phyloP scores from a whole-genome alignment of 2,113 vertebrate species.

The Pampusana beccarii region DNA sequence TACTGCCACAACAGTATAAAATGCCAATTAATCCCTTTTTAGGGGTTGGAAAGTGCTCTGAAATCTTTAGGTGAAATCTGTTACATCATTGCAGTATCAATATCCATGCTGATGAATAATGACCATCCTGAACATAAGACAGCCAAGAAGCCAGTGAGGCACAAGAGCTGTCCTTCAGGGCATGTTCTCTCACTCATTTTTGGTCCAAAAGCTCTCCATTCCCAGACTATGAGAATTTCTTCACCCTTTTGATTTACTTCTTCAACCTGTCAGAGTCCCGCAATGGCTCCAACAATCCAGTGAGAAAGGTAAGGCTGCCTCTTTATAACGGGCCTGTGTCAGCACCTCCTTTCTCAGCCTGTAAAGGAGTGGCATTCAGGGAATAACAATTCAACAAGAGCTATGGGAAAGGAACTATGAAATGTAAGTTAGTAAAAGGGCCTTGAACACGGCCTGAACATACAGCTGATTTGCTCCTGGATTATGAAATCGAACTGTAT shows the following conservation, averaged over 20 bases:
- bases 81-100: neutral
- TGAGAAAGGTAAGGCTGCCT: slow-evolving; percentile 6
- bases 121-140: neutral
- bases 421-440: slow-evolving; percentile 34
- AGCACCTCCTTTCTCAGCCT: slow-evolving; percentile 56
- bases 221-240: slow-evolving; percentile 53
- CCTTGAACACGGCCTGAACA: neutral
- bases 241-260: slow-evolving; percentile 44
- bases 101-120: neutral
- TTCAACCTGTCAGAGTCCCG: slow-evolving; percentile 32
- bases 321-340: slow-evolving; percentile 49
- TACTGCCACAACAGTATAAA: neutral
- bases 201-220: slow-evolving; percentile 22
- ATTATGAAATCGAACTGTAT: neutral
- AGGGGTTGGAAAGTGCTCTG: neutral
- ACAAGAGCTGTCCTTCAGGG: slow-evolving; percentile 27
- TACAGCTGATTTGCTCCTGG: neutral
- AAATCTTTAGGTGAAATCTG: neutral
- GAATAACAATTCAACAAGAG: slow-evolving; percentile 49
- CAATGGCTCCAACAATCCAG: neutral
- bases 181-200: slow-evolving; percentile 29
- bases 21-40: neutral
- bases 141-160: neutral
- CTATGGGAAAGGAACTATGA: slow-evolving; percentile 52
- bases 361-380: slow-evolving; percentile 48